Evolutionary conservation across 2,113 vertebrate species (phyloP), one percentile per base, ranked within the genome.

Genomic region (Oreotrochilus melanogaster): DNA sequence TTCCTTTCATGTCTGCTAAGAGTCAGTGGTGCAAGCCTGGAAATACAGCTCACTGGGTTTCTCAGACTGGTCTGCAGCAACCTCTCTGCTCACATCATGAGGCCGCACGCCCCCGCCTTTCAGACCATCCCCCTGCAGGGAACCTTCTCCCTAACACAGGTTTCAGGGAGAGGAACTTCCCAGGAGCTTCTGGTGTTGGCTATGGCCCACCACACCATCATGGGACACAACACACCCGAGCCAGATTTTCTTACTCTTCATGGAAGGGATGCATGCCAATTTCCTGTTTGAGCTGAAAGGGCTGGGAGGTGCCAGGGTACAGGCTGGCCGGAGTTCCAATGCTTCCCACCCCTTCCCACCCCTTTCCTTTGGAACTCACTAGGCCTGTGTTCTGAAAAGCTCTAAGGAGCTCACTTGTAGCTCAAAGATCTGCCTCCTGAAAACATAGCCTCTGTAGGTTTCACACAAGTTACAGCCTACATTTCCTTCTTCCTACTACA

Each of bases 1-100:
- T 88, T 60, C 60, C 69, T 71, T 87, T 45, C 67, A 10, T 28
- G 62, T 39, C 93, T 95, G 85, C 72, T 72, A 67, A 53, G 78
- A 92, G 54, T 35, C 86, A 94, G 56, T 28, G 31, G 81, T 2
- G 3, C 62, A 79, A 39, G 64, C n/a, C 57, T 92, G 83, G 70
- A 86, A 92, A 71, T 1, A 61, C 23, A 60, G 64, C 65, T 93
- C 47, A 39, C 88, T 81, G 66, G 15, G 82, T 83, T 75, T 53
- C 87, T 88, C 84, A 80, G 70, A 56, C 60, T 14, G 35, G 37
- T 71, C 39, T 60, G 39, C 78, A 87, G 50, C 58, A 53, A 18
- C 33, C 12, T 66, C 67, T 80, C 57, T 28, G 31, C 66, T 65
- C 2, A 0, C 6, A 16, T 47, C 3, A 3, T 42, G 61, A 83